Percentiles rank a stretch among this genome's conserved stretches.
These are phyloP conservation scores for Paramacrobiotus metropolitanus DNA, from an alignment of 1,140 invertebrate genomes.

Conservation along the genomic window DNA sequence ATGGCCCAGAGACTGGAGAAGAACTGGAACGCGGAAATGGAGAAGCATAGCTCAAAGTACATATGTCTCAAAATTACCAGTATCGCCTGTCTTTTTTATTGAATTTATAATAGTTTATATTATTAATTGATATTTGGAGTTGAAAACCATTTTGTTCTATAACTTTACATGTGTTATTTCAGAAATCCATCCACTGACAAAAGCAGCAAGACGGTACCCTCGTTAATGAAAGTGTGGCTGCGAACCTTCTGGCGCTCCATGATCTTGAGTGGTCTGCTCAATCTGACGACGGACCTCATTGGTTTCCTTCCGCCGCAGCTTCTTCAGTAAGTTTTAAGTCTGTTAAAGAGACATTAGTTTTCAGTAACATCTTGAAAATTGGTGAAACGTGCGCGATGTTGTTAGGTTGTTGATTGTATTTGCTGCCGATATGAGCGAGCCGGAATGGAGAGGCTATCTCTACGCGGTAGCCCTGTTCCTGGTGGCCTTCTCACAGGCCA, in stretches of 20 bases:
- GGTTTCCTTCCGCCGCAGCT: neutral
- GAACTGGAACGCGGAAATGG: neutral
- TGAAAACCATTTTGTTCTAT: too few relatives aligned
- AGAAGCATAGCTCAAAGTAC: too few relatives aligned
- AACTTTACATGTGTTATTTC: too few relatives aligned
- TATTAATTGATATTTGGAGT: too few relatives aligned
- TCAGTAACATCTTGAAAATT: neutral
- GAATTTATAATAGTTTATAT: too few relatives aligned
- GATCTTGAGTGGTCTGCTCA: neutral
- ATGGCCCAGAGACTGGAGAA: neutral
- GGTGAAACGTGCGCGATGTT: too few relatives aligned
- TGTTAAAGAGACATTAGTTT: neutral
- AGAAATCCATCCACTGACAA: too few relatives aligned
- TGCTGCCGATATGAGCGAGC: conserved; percentile 8
- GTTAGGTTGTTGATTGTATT: conserved; percentile 9
- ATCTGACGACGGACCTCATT: neutral
- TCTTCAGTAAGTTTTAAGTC: neutral
- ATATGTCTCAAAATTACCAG: too few relatives aligned
- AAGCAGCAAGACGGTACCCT: too few relatives aligned
- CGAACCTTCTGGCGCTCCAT: neutral
- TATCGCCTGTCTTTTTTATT: too few relatives aligned
- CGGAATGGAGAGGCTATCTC: conserved; percentile 22
- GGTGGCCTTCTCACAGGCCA: neutral
- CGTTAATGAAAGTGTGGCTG: neutral
- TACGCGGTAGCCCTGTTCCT: conserved; percentile 19